Conservation (phyloP, 2,113 vertebrate species). For the Lanius collurio region DNA sequence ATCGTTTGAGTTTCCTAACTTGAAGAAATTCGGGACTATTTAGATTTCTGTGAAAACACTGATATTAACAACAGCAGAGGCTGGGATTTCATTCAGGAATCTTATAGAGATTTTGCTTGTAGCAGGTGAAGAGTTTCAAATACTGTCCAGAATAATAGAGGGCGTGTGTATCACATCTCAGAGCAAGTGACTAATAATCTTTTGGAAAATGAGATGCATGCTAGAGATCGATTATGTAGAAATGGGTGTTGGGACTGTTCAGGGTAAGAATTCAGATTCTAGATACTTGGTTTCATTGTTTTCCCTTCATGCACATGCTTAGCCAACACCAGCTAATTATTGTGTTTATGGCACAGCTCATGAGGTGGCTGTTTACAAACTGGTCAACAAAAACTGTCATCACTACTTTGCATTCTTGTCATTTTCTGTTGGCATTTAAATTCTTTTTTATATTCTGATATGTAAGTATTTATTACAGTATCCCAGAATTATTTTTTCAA, state of each 20-base stretch:
- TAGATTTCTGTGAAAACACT: background rate
- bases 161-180: rapidly evolving
- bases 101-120: background rate
- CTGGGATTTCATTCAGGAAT: background rate
- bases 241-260: background rate
- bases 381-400: background rate
- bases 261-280: background rate
- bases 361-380: background rate
- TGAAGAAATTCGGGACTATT: background rate
- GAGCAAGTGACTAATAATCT: background rate
- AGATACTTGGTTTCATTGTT: background rate
- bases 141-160: background rate
- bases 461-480: background rate
- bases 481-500: background rate
- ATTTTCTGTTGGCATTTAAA: background rate
- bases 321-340: background rate
- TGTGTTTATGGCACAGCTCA: background rate
- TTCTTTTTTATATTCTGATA: background rate
- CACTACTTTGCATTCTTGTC: background rate
- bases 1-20: background rate
- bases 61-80: background rate
- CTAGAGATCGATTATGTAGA: background rate
- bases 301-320: background rate
- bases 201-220: background rate
- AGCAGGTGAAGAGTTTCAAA: background rate